These are phyloP conservation scores for Drosophila murphyi DNA, from an alignment of 1,140 invertebrate species.

Conservation along the genomic window DNA sequence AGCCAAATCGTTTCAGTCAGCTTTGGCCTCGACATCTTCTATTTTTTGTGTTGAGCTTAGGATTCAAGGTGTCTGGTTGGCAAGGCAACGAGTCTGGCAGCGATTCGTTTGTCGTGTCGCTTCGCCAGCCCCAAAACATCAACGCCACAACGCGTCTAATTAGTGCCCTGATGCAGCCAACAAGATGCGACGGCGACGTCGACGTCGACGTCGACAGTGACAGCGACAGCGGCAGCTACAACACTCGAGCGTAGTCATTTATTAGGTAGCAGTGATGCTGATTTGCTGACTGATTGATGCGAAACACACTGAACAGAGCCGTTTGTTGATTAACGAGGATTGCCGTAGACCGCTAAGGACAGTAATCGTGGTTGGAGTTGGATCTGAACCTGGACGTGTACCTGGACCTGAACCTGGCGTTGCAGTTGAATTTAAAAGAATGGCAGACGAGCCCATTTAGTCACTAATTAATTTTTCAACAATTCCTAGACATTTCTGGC, in stretches of 20 bases:
- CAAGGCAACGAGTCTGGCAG: conserved; percentile 22
- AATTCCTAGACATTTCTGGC: conserved; percentile 46
- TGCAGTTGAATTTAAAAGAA: conserved; percentile 25
- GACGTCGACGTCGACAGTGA: conserved; percentile 4
- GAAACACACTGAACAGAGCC: conserved; percentile 20
- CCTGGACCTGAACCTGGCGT: not conserved
- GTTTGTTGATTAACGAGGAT: conserved; percentile 64
- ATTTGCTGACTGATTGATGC: conserved; percentile 3
- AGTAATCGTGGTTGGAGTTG: conserved; percentile 10
- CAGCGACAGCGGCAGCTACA: conserved; percentile 6
- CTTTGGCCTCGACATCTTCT: too few relatives aligned
- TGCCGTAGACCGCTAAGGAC: conserved; percentile 4
- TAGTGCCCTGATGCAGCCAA: conserved; percentile 58
- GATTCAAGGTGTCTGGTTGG: not conserved
- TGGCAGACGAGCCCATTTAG: conserved; percentile 57
- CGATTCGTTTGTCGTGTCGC: conserved; percentile 25
- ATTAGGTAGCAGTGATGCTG: conserved; percentile 52
- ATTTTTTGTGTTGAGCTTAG: too few relatives aligned
- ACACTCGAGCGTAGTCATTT: conserved; percentile 51
- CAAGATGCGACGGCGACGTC: conserved; percentile 36
- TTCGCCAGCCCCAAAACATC: conserved; percentile 48
- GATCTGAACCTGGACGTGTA: not conserved
- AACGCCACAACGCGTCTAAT: conserved; percentile 72
- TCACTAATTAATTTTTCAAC: conserved; percentile 66
- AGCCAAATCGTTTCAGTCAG: not conserved